Percentiles rank a stretch among this genome's conserved stretches.
These are phyloP conservation scores for Salpingus planirostris DNA, from an alignment of 2,888 invertebrate species.

Conservation along the genomic window DNA sequence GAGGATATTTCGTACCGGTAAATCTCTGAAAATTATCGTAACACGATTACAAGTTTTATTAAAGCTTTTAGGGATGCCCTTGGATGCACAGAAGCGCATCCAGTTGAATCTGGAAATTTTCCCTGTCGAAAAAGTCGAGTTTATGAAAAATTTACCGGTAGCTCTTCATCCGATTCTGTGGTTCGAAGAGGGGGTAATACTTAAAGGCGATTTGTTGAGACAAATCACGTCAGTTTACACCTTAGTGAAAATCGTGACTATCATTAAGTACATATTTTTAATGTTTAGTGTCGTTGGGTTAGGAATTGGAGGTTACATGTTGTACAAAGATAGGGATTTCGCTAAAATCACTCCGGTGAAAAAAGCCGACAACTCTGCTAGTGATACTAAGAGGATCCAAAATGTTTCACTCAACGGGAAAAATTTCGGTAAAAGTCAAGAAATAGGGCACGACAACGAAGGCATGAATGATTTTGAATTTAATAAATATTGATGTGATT, in stretches of 20 bases:
- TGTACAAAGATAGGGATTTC: conserved; percentile 18
- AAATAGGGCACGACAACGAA: too few relatives aligned
- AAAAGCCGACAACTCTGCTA: neutral
- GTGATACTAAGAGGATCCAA: too few relatives aligned
- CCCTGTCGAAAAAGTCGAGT: conserved; percentile 53
- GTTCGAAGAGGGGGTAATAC: conserved; percentile 60
- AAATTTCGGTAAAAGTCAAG: too few relatives aligned
- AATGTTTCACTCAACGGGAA: too few relatives aligned
- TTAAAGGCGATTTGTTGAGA: conserved; percentile 57
- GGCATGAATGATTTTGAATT: too few relatives aligned
- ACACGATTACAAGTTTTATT: conserved; percentile 5
- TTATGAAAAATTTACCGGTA: conserved; percentile 56
- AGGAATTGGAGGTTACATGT: conserved; percentile 35
- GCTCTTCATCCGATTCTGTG: conserved; percentile 65
- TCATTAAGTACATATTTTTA: conserved; percentile 50
- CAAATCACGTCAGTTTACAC: conserved; percentile 53
- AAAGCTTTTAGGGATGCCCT: conserved; percentile 61
- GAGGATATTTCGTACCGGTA: conserved; percentile 72
- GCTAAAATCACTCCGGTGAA: neutral
- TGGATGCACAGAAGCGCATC: conserved; percentile 60
- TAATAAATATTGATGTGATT: too few relatives aligned
- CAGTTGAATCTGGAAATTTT: conserved; percentile 64
- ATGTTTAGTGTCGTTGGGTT: conserved; percentile 41
- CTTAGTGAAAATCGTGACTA: conserved; percentile 44
- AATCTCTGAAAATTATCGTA: conserved; percentile 20